phyloP scores from a whole-genome alignment of 1,140 invertebrate genomes.

The Bombus picipes region DNA sequence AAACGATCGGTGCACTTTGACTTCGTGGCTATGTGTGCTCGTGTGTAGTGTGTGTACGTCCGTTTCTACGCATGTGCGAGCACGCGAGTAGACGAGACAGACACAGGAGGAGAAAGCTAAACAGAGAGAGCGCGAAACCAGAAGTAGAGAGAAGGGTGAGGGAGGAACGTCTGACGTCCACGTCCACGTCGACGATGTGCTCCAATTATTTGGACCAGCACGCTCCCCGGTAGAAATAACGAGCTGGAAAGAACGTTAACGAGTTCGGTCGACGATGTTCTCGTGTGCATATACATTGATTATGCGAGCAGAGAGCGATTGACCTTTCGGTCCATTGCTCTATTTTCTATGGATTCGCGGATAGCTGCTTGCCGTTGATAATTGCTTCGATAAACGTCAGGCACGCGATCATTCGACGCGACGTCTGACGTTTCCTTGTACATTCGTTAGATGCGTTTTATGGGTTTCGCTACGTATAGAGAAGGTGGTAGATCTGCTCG shows the following conservation, averaged over 20 bases:
- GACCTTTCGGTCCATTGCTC: slow-evolving; percentile 50
- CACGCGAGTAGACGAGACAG: neutral
- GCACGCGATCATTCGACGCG: slow-evolving; percentile 16
- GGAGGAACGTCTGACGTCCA: slow-evolving; percentile 27
- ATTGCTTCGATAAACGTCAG: slow-evolving; percentile 48
- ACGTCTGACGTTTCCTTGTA: slow-evolving; percentile 8
- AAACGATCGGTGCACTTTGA: slow-evolving; percentile 52
- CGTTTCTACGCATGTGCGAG: slow-evolving; percentile 26
- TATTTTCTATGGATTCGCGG: slow-evolving; percentile 53
- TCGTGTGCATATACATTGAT: slow-evolving; percentile 10
- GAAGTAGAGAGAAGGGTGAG: neutral
- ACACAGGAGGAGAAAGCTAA: neutral
- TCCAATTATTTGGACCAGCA: slow-evolving; percentile 66
- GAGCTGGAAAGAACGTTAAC: slow-evolving; percentile 67
- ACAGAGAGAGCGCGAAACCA: neutral
- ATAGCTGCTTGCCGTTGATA: slow-evolving; percentile 8
- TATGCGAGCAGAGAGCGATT: slow-evolving; percentile 38
- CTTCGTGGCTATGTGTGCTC: neutral
- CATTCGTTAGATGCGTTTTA: neutral
- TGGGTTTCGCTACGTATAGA: neutral
- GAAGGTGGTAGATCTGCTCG: slow-evolving; percentile 49
- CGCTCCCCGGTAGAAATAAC: slow-evolving; percentile 51
- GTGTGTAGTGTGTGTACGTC: neutral
- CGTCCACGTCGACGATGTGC: slow-evolving; percentile 50
- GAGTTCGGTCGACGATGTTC: slow-evolving; percentile 55